These are phyloP conservation scores for Taurulus bubalis DNA, from an alignment of 2,113 vertebrate genomes.

Conservation along the genomic window DNA sequence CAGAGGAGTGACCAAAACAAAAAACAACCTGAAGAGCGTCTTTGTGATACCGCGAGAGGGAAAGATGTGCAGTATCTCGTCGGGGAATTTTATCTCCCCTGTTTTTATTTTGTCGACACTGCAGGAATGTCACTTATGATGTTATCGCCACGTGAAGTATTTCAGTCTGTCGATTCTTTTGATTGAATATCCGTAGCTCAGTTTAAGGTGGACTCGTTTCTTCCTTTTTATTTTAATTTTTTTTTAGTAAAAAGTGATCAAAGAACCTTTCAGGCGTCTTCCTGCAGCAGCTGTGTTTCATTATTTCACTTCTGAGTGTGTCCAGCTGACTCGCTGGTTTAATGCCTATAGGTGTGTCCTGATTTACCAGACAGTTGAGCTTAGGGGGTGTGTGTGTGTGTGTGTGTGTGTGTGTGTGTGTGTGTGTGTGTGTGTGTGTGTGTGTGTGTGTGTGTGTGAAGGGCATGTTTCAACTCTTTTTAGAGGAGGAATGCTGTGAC, in stretches of 20 bases:
- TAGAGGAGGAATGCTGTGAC: conserved; percentile 72
- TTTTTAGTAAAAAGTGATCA: background rate
- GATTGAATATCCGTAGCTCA: background rate
- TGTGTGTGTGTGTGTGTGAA: conserved; percentile 30
- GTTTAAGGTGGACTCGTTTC: background rate
- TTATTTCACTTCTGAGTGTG: conserved; percentile 3
- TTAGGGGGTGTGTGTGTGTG: conserved; percentile 1
- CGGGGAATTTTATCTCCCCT: conserved; percentile 25
- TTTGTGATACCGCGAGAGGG: background rate
- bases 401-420: conserved; percentile 4
- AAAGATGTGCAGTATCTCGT: background rate
- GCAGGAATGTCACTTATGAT: conserved; percentile 44
- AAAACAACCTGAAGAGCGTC: no score
- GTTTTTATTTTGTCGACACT: conserved; percentile 20
- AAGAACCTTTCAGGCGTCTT: background rate
- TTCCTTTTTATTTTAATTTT: background rate
- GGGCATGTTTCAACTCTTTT: conserved; percentile 50
- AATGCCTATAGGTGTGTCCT: conserved; percentile 46
- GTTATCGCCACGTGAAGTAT: conserved; percentile 12
- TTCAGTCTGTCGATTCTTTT: background rate
- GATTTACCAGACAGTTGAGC: conserved; percentile 35
- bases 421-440: conserved; percentile 26
- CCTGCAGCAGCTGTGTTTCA: conserved; percentile 3
- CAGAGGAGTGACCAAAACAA: background rate
- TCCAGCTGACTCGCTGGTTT: conserved; percentile 27